Evolutionary conservation across 2,113 vertebrate species (phyloP).

Genomic region (Philantomba maxwellii): DNA sequence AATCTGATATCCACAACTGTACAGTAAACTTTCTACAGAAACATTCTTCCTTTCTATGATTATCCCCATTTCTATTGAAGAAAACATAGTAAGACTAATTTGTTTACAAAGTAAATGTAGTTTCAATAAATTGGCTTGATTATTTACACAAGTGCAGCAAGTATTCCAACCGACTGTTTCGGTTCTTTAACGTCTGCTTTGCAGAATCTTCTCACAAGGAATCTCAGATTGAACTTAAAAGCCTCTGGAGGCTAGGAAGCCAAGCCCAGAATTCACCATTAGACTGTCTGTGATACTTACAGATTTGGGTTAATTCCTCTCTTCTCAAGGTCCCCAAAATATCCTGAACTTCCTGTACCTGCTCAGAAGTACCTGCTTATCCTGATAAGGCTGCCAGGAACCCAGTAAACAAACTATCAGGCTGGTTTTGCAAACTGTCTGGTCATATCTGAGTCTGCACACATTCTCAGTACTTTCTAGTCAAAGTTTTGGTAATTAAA

Average conservation of each 20-base stretch:
- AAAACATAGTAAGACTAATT: not conserved
- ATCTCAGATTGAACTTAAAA: not conserved
- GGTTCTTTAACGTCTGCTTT: not conserved
- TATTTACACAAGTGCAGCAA: not conserved
- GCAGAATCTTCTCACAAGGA: not conserved
- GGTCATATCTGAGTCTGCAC: not conserved
- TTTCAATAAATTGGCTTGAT: not conserved
- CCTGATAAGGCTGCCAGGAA: not conserved
- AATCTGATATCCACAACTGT: not conserved
- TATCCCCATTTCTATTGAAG: not conserved
- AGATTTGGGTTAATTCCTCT: not conserved
- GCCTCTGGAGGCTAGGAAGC: not conserved
- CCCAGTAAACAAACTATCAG: not conserved
- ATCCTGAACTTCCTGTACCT: not conserved
- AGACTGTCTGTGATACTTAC: too few relatives aligned
- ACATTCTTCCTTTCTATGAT: not conserved
- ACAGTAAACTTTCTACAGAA: not conserved
- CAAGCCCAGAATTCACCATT: not conserved
- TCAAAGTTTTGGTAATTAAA: not conserved
- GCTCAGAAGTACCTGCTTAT: too few relatives aligned
- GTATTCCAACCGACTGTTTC: not conserved
- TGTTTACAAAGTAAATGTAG: not conserved
- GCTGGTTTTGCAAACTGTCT: not conserved
- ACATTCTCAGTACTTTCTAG: not conserved
- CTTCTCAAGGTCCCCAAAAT: not conserved